These are phyloP conservation scores for Oscheius sp. DNA, from an alignment of 2,888 invertebrate species.

Conservation along the genomic window DNA sequence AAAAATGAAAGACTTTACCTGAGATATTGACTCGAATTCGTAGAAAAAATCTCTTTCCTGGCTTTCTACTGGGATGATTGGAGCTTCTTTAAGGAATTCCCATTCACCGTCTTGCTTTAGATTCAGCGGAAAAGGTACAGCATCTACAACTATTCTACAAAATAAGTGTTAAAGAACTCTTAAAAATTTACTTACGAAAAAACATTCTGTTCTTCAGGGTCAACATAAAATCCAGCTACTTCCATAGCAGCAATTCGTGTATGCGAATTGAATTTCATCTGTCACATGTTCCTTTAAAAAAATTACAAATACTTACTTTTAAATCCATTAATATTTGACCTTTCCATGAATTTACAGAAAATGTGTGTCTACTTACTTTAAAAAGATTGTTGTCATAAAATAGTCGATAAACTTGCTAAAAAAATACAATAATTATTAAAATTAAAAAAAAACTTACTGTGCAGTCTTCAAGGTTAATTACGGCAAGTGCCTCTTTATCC, in stretches of 20 bases:
- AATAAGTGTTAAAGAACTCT: neutral
- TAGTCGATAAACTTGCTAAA: neutral
- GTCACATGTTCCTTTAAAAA: neutral
- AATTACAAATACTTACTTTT: neutral
- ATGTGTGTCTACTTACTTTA: neutral
- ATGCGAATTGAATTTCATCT: neutral
- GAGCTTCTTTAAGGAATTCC: neutral
- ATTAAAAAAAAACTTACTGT: neutral
- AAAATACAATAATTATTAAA: neutral
- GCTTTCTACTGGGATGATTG: neutral
- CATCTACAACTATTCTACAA: neutral
- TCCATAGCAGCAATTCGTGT: constrained; percentile 1
- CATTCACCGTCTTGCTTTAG: neutral
- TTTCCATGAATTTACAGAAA: neutral
- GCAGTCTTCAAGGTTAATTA: neutral
- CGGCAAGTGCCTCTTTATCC: neutral
- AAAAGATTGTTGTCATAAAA: neutral
- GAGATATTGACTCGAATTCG: neutral
- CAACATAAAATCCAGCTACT: neutral
- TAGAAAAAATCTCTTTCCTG: neutral
- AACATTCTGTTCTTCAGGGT: neutral
- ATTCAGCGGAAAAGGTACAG: neutral
- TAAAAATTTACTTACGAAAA: neutral
- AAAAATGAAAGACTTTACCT: neutral
- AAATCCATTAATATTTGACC: neutral